phyloP scores from a whole-genome alignment of 2,797 vertebrate genomes.

The Microctenopoma stevenorrisi region DNA sequence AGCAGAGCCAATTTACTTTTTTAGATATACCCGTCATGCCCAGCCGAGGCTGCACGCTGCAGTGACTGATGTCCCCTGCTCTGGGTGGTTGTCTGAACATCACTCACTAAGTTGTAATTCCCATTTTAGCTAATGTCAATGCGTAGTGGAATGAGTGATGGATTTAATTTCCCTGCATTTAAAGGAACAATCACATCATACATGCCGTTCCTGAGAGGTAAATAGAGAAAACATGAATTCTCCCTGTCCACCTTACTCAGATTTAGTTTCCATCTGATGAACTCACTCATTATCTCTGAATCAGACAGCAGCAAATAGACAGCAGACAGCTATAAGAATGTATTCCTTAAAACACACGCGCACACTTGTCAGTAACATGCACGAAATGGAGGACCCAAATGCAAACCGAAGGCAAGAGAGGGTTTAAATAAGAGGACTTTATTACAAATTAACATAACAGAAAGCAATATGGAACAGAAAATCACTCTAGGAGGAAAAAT shows the following conservation, averaged over 20 bases:
- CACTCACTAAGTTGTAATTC: conserved; percentile 45
- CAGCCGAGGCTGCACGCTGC: conserved; percentile 8
- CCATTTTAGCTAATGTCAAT: conserved; percentile 43
- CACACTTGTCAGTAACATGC: too few relatives aligned
- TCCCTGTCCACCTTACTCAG: conserved; percentile 1
- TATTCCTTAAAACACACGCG: too few relatives aligned
- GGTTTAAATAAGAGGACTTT: too few relatives aligned
- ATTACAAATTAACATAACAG: too few relatives aligned
- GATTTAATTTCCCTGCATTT: conserved; percentile 53
- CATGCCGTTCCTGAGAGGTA: conserved; percentile 24
- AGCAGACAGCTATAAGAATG: too few relatives aligned
- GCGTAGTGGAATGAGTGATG: conserved; percentile 50
- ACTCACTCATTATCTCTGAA: conserved; percentile 12
- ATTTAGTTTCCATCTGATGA: conserved; percentile 12
- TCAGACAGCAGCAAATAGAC: background rate
- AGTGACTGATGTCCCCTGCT: conserved; percentile 62
- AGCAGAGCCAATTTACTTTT: conserved; percentile 49
- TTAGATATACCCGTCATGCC: conserved; percentile 57
- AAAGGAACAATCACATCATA: conserved; percentile 28
- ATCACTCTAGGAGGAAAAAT: too few relatives aligned
- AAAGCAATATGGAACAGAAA: too few relatives aligned
- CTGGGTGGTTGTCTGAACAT: conserved; percentile 51
- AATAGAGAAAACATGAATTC: conserved; percentile 16
- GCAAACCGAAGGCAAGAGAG: too few relatives aligned
- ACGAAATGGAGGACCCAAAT: too few relatives aligned